phyloP scores from a whole-genome alignment of 30 jellyfish, hydroid and myxozoan species.

The Aurelia aurita region DNA sequence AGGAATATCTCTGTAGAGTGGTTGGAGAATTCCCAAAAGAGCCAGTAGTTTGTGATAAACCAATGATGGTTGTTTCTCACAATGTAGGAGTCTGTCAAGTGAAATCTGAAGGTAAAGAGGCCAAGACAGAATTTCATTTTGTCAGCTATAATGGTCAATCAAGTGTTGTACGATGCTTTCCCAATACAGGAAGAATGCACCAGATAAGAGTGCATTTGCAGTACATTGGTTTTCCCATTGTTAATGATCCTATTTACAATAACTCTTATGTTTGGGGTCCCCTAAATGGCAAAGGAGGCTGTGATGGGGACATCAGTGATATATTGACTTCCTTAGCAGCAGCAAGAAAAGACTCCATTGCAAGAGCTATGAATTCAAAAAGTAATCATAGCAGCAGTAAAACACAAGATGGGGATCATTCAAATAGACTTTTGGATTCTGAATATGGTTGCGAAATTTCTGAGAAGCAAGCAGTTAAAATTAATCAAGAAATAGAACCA shows the following conservation, averaged over 20 bases:
- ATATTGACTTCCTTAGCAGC: slow-evolving; percentile 57
- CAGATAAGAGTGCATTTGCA: slow-evolving; percentile 99
- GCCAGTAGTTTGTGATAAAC: slow-evolving; percentile 70
- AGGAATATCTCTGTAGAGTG: slow-evolving; percentile 90
- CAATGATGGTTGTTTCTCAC: slow-evolving; percentile 87
- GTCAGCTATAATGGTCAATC: slow-evolving; percentile 75
- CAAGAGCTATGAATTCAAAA: background rate
- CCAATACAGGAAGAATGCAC: slow-evolving; percentile 98
- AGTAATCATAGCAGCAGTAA: background rate
- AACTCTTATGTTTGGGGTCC: slow-evolving; percentile 97
- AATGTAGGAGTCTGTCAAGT: slow-evolving; percentile 95
- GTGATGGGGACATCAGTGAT: slow-evolving; percentile 50
- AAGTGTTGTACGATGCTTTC: slow-evolving; percentile 85
- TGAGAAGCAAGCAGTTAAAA: background rate
- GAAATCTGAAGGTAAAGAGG: slow-evolving; percentile 85
- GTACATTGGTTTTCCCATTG: slow-evolving; percentile 93
- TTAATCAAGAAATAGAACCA: background rate
- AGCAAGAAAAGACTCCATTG: slow-evolving; percentile 61
- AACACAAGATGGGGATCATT: background rate
- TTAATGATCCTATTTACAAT: slow-evolving; percentile 95
- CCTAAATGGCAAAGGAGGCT: slow-evolving; percentile 85
- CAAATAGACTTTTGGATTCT: too few relatives aligned
- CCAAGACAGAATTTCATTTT: slow-evolving; percentile 69
- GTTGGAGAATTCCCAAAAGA: slow-evolving; percentile 92
- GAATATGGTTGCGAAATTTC: too few relatives aligned